phyloP scores from a whole-genome alignment of 2,888 invertebrate genomes.

The Nebria brevicollis region DNA sequence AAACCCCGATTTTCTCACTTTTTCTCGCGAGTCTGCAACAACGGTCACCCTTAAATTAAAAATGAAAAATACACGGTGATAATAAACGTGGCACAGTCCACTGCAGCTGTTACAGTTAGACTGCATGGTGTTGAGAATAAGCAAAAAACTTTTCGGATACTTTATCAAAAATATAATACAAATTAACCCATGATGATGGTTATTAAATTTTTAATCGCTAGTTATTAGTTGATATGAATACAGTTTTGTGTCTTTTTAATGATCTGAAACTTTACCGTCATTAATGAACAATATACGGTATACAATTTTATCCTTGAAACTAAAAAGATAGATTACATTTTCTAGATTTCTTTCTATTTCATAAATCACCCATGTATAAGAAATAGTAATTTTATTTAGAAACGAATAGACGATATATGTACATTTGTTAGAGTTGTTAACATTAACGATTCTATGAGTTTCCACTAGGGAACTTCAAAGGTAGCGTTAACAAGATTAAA shows the following conservation, averaged over 20 bases:
- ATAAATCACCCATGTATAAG: background rate
- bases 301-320: background rate
- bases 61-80: slow-evolving; percentile 30
- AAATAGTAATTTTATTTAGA: too few species aligned
- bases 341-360: background rate
- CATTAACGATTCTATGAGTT: background rate
- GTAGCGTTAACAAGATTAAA: background rate
- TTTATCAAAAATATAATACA: slow-evolving; percentile 36
- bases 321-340: background rate
- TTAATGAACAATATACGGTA: background rate
- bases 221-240: slow-evolving; percentile 37
- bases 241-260: slow-evolving; percentile 25
- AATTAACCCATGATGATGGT: slow-evolving; percentile 30
- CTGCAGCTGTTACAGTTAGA: slow-evolving; percentile 33
- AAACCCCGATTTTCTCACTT: background rate
- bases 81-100: slow-evolving; percentile 7
- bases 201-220: slow-evolving; percentile 38
- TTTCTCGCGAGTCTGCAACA: slow-evolving; percentile 12
- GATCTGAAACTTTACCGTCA: slow-evolving; percentile 1
- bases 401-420: too few species aligned
- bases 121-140: slow-evolving; percentile 24
- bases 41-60: slow-evolving; percentile 24
- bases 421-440: too few species aligned
- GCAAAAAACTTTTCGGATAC: slow-evolving; percentile 32
- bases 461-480: background rate